Base-by-base conservation (phyloP, 2,888 invertebrate genomes). In the Bembecia ichneumoniformis region DNA sequence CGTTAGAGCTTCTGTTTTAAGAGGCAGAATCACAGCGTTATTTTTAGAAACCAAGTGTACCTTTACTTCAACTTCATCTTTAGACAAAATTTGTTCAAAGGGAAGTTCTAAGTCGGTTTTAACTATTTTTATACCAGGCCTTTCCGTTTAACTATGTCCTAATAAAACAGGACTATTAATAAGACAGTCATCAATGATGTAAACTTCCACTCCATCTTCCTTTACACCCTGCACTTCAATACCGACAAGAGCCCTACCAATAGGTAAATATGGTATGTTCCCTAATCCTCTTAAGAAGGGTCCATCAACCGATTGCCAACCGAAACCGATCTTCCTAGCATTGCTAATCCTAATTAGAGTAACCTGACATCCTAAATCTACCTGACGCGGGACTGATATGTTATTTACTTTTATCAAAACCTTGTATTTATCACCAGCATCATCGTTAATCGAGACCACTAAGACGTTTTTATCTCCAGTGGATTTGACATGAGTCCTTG, bases 131-230 rank as follows among this genome's bases (percentile, higher is more conserved):
- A 52, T 9, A 13, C 34, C n/a, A 7, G 50, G 45, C 45, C 50
- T 36, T 17, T 52, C 52, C 10, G 49, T 50, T 14, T 50, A 52
- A 14, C 15, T 48, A 43, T 52, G 52, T 3, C 51, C 51, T 43
- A 51, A 13, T 10, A 51, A 45, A 16, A 51, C 44, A 7, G 51
- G 44, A 35, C 35, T 9, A 13, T 43, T 43, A 10, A 43, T 43
- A 10, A 13, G 43, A n/a, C 13, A 10, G 35, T 35, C 35, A 35
- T 35, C 35, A 9, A 35, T 13, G 5, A 43, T 43, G 5, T 49
- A 40, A 10, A 51, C 35, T 40, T 51, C 49, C 11, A 51, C 16
- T 14, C 9, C 45, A 5, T 9, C 16, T 45, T 45, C 45, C 5
- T 15, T 3, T 9, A 45, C n/a, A 14, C 45, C 45, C 45, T 45